phyloP scores from a whole-genome alignment of 2,888 invertebrate species.

The Seladonia tumulorum region DNA sequence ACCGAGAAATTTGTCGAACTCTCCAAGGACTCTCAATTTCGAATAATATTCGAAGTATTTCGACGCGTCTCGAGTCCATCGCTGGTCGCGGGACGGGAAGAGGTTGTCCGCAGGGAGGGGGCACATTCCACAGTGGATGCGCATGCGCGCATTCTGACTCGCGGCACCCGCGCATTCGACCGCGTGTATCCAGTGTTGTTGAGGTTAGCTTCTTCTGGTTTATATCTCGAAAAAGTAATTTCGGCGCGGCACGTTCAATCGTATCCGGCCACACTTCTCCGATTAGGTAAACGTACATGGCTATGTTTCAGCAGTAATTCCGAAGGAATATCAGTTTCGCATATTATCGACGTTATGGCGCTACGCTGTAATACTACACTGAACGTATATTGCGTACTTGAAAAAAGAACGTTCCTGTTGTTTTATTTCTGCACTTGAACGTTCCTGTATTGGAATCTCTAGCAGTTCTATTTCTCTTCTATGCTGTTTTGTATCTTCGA shows the following conservation, averaged over 20 bases:
- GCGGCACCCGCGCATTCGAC: constrained; percentile 75
- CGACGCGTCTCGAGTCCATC: constrained; percentile 47
- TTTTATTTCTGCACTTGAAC: not conserved
- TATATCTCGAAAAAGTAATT: constrained; percentile 58
- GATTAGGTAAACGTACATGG: constrained; percentile 28
- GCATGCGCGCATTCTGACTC: constrained; percentile 70
- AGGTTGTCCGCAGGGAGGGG: constrained; percentile 56
- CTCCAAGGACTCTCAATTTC: not conserved
- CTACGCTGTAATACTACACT: not conserved
- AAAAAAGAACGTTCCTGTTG: not conserved
- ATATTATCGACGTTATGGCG: not conserved
- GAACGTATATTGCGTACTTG: not conserved
- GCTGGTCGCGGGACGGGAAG: constrained; percentile 63
- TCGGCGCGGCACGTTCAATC: constrained; percentile 36
- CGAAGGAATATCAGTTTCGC: not conserved
- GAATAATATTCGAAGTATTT: constrained; percentile 45
- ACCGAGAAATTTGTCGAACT: constrained; percentile 1
- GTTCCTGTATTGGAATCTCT: not conserved
- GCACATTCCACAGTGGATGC: constrained; percentile 70
- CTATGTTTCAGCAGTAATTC: constrained; percentile 20
- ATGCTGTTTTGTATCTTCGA: not conserved
- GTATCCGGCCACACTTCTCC: constrained; percentile 25
- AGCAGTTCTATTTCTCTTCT: not conserved
- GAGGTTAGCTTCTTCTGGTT: constrained; percentile 60
- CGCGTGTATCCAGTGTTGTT: constrained; percentile 60